A percentile compares a stretch with the other conserved stretches of the same genome.
phyloP scores from a whole-genome alignment of 92 coral and sea anemone species.

The Scolanthus callimorphus region DNA sequence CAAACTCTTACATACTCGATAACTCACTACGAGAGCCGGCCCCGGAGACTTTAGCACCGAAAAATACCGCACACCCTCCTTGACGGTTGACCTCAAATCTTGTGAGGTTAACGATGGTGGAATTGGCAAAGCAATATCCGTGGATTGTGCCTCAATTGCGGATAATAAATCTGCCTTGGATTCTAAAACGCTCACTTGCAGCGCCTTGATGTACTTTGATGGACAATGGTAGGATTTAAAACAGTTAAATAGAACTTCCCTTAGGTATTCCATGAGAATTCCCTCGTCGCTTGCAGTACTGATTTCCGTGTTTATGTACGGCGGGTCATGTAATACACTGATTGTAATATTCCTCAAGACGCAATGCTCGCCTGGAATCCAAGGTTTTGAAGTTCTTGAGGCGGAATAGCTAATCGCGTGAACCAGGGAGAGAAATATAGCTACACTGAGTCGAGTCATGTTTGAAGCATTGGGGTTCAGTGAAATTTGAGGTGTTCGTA shows the following conservation, averaged over 20 bases:
- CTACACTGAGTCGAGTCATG: no score
- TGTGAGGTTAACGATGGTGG: conserved; percentile 39
- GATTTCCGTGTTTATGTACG: conserved; percentile 10
- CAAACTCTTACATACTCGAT: conserved; percentile 41
- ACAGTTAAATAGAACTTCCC: background rate
- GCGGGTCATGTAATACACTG: conserved; percentile 17
- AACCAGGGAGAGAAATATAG: no score
- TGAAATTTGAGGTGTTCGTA: no score
- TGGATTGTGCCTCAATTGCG: conserved; percentile 7
- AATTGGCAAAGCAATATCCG: conserved; percentile 54
- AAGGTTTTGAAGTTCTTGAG: no score
- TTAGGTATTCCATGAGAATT: conserved; percentile 9
- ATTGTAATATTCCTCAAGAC: conserved; percentile 1
- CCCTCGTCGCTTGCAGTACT: conserved; percentile 9
- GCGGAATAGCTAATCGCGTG: no score
- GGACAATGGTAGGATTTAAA: conserved; percentile 14
- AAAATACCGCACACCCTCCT: conserved; percentile 11
- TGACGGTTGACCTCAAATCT: conserved; percentile 4
- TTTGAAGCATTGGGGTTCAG: no score
- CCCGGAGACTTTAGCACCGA: conserved; percentile 58
- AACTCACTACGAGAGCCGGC: conserved; percentile 59
- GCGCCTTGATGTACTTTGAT: background rate
- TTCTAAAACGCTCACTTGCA: conserved; percentile 34
- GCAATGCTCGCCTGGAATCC: no score
- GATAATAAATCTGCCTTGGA: conserved; percentile 31